phyloP scores from a whole-genome alignment of 2,113 vertebrate genomes.

The Epinephelus cyanopodus region DNA sequence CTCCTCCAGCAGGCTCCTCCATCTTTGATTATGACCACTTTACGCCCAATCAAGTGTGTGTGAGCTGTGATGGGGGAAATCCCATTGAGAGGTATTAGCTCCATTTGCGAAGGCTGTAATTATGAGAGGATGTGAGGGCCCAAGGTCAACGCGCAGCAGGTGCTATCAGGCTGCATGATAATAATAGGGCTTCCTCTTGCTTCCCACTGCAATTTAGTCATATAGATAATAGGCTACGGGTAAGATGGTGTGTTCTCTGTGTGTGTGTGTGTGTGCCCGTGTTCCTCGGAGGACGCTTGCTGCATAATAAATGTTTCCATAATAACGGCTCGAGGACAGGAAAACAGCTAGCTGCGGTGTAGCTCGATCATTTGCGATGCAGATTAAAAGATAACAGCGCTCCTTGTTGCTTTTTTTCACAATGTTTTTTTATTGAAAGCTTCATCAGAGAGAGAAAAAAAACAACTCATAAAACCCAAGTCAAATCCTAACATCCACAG shows the following conservation, averaged over 20 bases:
- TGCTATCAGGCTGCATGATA: conserved; percentile 68
- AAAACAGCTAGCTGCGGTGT: conserved; percentile 38
- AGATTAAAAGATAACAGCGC: conserved; percentile 55
- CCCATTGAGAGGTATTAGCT: conserved; percentile 73
- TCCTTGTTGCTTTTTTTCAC: conserved; percentile 72
- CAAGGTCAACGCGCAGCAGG: conserved; percentile 78
- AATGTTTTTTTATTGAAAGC: conserved; percentile 96
- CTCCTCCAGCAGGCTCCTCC: conserved; percentile 66
- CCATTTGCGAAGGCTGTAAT: conserved; percentile 76
- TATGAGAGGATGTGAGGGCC: conserved; percentile 67
- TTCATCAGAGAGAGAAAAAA: conserved; percentile 91
- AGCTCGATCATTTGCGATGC: conserved; percentile 38
- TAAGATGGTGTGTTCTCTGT: conserved; percentile 32
- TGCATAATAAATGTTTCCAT: conserved; percentile 58
- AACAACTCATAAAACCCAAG: conserved; percentile 89
- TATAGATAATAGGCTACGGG: conserved; percentile 68
- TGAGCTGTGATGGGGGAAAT: conserved; percentile 59
- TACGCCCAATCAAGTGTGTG: conserved; percentile 67
- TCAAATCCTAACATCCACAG: conserved; percentile 97
- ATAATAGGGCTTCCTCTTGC: conserved; percentile 67
- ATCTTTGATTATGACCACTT: conserved; percentile 82
- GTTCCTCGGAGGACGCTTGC: conserved; percentile 27
- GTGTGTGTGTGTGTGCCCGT: conserved; percentile 33
- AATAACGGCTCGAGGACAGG: conserved; percentile 51
- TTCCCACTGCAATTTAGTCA: conserved; percentile 73